Base-by-base conservation (phyloP, 2,888 invertebrate genomes). In the Lobophora halterata region DNA sequence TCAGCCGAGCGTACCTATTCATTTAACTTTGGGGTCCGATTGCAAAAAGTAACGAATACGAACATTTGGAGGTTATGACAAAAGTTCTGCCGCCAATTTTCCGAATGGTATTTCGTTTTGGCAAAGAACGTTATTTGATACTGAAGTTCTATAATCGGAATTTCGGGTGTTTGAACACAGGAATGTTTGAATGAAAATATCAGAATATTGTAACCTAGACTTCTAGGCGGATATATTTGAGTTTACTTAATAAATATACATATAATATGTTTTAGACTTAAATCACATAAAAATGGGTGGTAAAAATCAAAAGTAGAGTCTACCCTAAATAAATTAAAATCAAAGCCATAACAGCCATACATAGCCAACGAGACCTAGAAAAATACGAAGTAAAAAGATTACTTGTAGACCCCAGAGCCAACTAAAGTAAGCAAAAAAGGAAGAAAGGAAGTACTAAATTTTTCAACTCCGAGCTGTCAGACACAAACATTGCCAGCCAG, bases 11-110 rank as follows among this genome's bases (percentile, higher is more conserved):
- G 31, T 34, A 37, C 45, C 49, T 47, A 49, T 49, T 55, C 50
- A 61, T 64, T 58, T 47, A 59, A 61, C 52, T 55, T 59, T 55
- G 28, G 37, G 48, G 32, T 52, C 34, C 58, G 58, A 61, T 63
- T 61, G 55, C 64, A 61, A 63, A 66, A 65, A 64, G 54, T 58
- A 59, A 42, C 39, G 28, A 50, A 44, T 40, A 42, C 39, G 28
- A 50, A 44, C 42, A 43, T 50, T 50, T 41, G 30, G 40, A 54
- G 48, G 49, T 60, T 61, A 66, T 58, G 50, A 50, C 50, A 38
- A 56, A 63, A 61, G 55, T 59, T 61, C 43, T 10, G 27, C 35
- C 32, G 36, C 38, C 41, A 34, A 46, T 35, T 39, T 42, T 23
- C 39, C 26, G 37, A 54, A 48, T 43, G 37, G 31, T 41, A 39